Percentiles rank a stretch among this genome's conserved stretches.
Evolutionary conservation across 1,140 invertebrate genomes (phyloP).

Genomic region (Zaprionus africanus): DNA sequence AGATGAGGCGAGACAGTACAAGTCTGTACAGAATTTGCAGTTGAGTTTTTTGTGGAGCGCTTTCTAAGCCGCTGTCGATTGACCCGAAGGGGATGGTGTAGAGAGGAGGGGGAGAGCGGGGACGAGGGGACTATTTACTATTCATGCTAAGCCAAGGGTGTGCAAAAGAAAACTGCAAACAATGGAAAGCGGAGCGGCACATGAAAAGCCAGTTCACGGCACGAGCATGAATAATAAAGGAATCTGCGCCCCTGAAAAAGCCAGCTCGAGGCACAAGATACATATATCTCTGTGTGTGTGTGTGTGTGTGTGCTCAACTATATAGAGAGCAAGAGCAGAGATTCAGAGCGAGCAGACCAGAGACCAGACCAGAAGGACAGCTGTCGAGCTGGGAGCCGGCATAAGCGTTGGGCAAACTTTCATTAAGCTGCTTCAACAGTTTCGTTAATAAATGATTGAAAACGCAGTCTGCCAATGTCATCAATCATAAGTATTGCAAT

Average conservation of each 20-base stretch:
- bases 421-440: constrained; percentile 71
- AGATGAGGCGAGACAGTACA: constrained; percentile 6
- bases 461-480: constrained; percentile 70
- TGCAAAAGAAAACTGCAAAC: constrained; percentile 77
- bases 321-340: not conserved
- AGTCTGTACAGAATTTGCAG: constrained; percentile 13
- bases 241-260: constrained; percentile 69
- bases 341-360: not conserved
- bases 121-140: constrained; percentile 64
- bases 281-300: constrained; percentile 3
- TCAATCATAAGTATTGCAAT: constrained; percentile 77
- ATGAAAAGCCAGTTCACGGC: constrained; percentile 61
- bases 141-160: constrained; percentile 76
- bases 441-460: constrained; percentile 74
- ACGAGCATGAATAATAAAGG: constrained; percentile 73
- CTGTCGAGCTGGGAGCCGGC: not conserved
- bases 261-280: constrained; percentile 36
- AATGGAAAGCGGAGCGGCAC: constrained; percentile 59
- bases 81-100: not conserved
- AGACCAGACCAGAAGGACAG: constrained; percentile 1
- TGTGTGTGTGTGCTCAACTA: not conserved
- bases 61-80: constrained; percentile 25
- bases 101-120: not conserved
- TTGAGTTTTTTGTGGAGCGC: constrained; percentile 19
- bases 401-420: constrained; percentile 58